Evolutionary conservation across 2,797 vertebrate genomes (phyloP), one percentile per base, ranked within the genome.

Genomic region (Galaxias olidus): DNA sequence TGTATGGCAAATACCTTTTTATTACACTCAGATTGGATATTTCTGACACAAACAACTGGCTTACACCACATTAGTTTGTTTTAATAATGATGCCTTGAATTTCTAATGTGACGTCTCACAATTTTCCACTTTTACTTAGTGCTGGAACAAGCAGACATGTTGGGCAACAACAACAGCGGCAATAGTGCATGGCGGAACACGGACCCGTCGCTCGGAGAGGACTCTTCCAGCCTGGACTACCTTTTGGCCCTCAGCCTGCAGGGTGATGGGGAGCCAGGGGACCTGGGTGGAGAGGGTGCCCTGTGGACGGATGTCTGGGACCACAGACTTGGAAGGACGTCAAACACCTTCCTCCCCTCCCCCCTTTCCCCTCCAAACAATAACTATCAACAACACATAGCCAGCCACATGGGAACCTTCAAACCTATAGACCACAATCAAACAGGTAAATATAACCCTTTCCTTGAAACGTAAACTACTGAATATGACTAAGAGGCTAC

Each of bases 241-340:
- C 91, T 94, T 83, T 66, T 96, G 90, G 95, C 96, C 63, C 92
- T 96, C 12, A 97, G 95, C 82, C 87, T 96, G 47, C 94, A 97
- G 67, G 91, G 72, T 18, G 94, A 95, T 60, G 84, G 84, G 42
- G 84, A 86, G 6, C 66, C 84, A n/a, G 65, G 77, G 58, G 73
- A 88, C 70, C 80, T 92, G 86, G 93, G 88, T 53, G n/a, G 79
- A 20, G 41, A 89, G 17, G 76, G 84, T 8, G 89, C 78, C 41
- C 44, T 87, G 56, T 92, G 90, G 90, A 87, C 86, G 1, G 86
- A 89, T 19, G 89, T 91, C 60, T 93, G 92, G 91, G 87, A 88
- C 58, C 79, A 84, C 59, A 86, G 82, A 17, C 68, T 84, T 0
- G 87, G 76, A 44, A 84, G 84, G 75, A 78, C 60, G 0, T 72